Evolutionary conservation across 2,888 invertebrate species (phyloP), one percentile per base, ranked within the genome.

Genomic region (Lydus trimaculatus): DNA sequence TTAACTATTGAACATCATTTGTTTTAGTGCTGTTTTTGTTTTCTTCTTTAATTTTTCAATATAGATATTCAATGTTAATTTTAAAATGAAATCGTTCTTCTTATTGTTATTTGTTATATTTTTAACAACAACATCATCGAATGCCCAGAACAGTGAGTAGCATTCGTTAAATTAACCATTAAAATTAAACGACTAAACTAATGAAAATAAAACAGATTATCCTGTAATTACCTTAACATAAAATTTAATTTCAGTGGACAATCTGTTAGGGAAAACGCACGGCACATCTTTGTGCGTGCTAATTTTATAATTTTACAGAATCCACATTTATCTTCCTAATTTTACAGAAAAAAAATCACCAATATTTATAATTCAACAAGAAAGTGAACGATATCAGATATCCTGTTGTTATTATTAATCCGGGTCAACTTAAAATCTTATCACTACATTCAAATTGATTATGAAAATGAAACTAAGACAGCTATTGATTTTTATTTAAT

Each of bases 61-160:
- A 56, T 28, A 56, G 13, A 56, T 7, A 28, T 7, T 56, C 67
- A 39, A 69, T 65, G 67, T 67, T 69, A 72, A 67, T 71, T 69
- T 65, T 66, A 76, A 67, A 70, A 75, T 75, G 76, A 74, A 71
- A 71, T 72, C 73, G 62, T 64, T 62, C 64, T 64, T 74, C 58
- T 58, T 72, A 67, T 67, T 76, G 64, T 72, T 72, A 62, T 66
- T 76, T 48, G 69, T 68, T 71, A 66, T 74, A 65, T 65, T 73
- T 66, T 66, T 74, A 68, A 61, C 65, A 20, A 68, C 73, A 66
- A 66, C 72, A 67, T 65, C 70, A 58, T 71, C 71, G 60, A 72
- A 69, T 64, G 75, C 75, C 64, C 74, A 75, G 64, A 70, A 73
- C 64, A 76, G 76, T 75, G 71, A 76, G 75, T 75, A 72, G 65